A percentile compares a stretch with the other conserved stretches of the same genome.
These are phyloP conservation scores for Eristalis arbustorum DNA, from an alignment of 2,888 invertebrate species.

Conservation along the genomic window DNA sequence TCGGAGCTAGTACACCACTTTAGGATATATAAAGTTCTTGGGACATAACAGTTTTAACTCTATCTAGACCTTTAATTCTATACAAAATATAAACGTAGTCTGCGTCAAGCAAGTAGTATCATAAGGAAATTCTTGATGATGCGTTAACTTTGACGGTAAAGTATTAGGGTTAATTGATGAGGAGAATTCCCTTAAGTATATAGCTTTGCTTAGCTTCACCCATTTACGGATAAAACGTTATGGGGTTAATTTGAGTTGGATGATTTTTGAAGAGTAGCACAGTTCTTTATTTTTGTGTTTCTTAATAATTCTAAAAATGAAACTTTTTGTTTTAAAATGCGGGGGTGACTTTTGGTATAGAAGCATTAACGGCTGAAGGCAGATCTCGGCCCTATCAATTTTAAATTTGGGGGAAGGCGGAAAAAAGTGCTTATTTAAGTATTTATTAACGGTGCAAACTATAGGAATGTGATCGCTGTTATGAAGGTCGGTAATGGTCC, in stretches of 20 bases:
- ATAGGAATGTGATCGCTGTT: conserved; percentile 26
- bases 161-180: background rate
- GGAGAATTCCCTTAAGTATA: conserved; percentile 29
- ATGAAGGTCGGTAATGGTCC: conserved; percentile 35
- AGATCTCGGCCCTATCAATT: background rate
- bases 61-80: background rate
- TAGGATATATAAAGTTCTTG: too few species aligned
- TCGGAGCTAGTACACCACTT: too few species aligned
- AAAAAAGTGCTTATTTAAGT: background rate
- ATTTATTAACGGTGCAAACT: background rate
- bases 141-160: too few species aligned
- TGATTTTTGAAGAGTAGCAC: background rate
- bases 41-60: too few species aligned
- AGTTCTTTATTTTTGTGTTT: background rate
- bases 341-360: conserved; percentile 2
- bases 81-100: too few species aligned
- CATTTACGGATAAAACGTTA: background rate
- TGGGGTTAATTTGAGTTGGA: background rate
- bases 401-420: background rate
- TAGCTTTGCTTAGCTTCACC: background rate
- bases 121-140: too few species aligned
- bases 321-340: background rate
- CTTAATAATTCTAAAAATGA: background rate
- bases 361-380: background rate
- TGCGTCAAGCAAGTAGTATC: too few species aligned